phyloP scores from a whole-genome alignment of 2,113 vertebrate species.

The Toxostoma redivivum region DNA sequence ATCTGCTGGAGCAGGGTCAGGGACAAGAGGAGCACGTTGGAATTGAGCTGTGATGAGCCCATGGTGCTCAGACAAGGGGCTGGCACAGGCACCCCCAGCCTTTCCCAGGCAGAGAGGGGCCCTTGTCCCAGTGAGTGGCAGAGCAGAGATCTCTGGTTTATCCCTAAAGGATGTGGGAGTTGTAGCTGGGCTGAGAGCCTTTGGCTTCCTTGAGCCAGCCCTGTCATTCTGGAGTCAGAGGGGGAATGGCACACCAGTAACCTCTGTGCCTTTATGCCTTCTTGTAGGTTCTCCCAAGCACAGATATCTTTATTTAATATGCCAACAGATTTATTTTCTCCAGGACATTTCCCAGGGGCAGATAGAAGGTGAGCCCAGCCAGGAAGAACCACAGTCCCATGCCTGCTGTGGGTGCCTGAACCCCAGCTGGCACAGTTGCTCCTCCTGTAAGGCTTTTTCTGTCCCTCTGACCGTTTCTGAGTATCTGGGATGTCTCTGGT shows the following conservation, averaged over 20 bases:
- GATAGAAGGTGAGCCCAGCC: neutral
- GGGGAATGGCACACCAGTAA: neutral
- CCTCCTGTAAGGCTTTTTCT: neutral
- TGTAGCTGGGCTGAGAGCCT: neutral
- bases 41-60: neutral
- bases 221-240: fast-evolving
- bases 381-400: neutral
- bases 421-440: neutral
- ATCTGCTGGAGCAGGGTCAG: fast-evolving
- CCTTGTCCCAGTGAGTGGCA: fast-evolving
- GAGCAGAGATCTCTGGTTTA: neutral
- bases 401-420: fast-evolving
- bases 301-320: neutral
- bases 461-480: neutral
- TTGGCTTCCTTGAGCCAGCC: neutral
- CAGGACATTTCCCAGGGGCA: neutral
- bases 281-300: neutral
- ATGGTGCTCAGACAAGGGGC: fast-evolving
- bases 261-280: neutral
- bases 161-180: neutral
- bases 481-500: neutral
- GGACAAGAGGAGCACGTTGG: fast-evolving
- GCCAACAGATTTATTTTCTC: neutral
- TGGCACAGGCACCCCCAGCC: fast-evolving
- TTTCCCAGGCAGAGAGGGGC: neutral